Base-by-base conservation (phyloP, 2,888 invertebrate species). In the Megastigmus dorsalis region DNA sequence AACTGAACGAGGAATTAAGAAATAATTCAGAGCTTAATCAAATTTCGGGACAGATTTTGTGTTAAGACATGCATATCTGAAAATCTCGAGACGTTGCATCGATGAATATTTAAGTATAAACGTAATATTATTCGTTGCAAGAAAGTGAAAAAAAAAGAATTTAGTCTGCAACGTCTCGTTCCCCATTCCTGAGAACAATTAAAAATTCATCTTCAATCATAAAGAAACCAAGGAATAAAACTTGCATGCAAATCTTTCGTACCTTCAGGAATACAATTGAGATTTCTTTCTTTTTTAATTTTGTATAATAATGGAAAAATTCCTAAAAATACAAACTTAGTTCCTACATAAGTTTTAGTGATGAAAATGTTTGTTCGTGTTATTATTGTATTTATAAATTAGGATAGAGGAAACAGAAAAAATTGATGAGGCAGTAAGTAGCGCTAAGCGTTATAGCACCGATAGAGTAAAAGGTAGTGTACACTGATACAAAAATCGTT, bases 371-470 rank as follows among this genome's bases (percentile, higher is more conserved):
- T 50, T 10, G 7, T 13, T 10, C n/a, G 7, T 13, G 3, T 41
- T 23, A 23, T 18, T 48, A 23, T 48, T 48, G 2, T 1, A 48
- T 48, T 9, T 23, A 57, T 10, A 38, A 43, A 26, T 48, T n/a
- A 20, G 36, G 13, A 28, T 66, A 33, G 2, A 70, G 43, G 26
- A 5, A 9, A 62, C 0, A 54, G 6, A 54, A 3, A 36, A 54
- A 60, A n/a, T 20, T 9, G 15, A 45, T 33, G 28, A 73, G 48
- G 26, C 48, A 10, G 23, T 73, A 43, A 54, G 60, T 45, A 55
- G 67, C 54, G 73, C 54, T 36, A 73, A 73, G 67, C 67, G 59
- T 52, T 73, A 67, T 41, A 36, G 54, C 57, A 30, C 55, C 65
- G 65, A 45, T 67, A 48, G 57, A 59, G 4, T 6, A 36, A 43